Evolutionary conservation across 2,888 invertebrate genomes (phyloP).

Genomic region (Bhutanitis thaidina): DNA sequence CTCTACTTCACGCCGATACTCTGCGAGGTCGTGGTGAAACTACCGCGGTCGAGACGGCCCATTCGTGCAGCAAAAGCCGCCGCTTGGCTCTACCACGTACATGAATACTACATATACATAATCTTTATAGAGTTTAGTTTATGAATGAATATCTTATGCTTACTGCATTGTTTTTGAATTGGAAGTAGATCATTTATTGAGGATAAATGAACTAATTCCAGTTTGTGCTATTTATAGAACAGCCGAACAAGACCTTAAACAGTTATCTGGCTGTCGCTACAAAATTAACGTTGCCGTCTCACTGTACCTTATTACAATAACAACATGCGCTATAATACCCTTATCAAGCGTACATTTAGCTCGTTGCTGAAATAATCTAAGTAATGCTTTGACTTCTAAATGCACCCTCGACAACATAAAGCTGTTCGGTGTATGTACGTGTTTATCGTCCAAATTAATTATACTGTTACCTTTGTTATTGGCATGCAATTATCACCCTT

Average conservation of each 20-base stretch:
- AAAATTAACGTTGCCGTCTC: not conserved
- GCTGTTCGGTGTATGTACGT: constrained; percentile 7
- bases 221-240: not conserved
- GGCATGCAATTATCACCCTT: not conserved
- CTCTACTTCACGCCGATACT: too few relatives aligned
- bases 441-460: not conserved
- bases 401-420: constrained; percentile 34
- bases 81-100: too few relatives aligned
- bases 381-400: constrained; percentile 27
- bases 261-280: not conserved
- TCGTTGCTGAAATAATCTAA: constrained; percentile 20
- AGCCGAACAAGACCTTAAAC: not conserved
- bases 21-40: too few relatives aligned
- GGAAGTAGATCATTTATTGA: too few relatives aligned
- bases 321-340: not conserved
- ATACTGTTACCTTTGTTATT: not conserved
- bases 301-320: not conserved
- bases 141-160: too few relatives aligned
- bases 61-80: too few relatives aligned
- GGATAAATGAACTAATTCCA: too few relatives aligned
- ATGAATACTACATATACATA: too few relatives aligned
- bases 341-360: not conserved
- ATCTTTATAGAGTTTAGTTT: too few relatives aligned
- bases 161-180: too few relatives aligned
- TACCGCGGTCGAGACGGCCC: too few relatives aligned